phyloP scores from a whole-genome alignment of 2,888 invertebrate species.

The Pogonocherus hispidulus region DNA sequence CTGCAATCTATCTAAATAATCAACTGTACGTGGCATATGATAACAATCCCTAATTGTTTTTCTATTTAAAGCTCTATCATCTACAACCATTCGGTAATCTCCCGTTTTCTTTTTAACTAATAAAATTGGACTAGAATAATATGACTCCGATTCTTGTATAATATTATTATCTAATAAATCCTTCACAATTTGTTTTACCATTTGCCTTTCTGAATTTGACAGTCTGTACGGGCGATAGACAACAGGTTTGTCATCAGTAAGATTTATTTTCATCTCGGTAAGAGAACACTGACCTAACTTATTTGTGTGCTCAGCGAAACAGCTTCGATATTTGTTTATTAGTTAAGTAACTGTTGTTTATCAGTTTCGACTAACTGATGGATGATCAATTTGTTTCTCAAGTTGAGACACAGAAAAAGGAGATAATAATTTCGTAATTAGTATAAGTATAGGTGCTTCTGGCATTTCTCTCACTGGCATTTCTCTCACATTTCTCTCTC shows the following conservation, averaged over 20 bases:
- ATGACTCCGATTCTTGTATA: not conserved
- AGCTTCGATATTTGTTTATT: not conserved
- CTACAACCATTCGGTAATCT: not conserved
- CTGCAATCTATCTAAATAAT: not conserved
- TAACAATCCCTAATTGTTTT: not conserved
- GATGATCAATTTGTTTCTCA: not conserved
- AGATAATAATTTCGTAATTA: not conserved
- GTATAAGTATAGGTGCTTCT: not conserved
- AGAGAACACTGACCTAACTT: not conserved
- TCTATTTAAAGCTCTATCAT: not conserved
- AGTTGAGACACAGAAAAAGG: not conserved
- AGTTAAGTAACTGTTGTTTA: not conserved
- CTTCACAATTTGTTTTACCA: not conserved
- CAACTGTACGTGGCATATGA: not conserved
- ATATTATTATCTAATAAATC: not conserved
- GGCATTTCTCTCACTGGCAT: too few species aligned
- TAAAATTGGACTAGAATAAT: not conserved
- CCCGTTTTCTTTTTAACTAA: not conserved
- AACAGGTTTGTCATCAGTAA: constrained; percentile 3
- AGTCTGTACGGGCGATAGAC: constrained; percentile 10
- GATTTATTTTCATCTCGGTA: not conserved
- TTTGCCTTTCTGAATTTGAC: constrained; percentile 2
- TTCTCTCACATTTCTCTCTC: too few species aligned
- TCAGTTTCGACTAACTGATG: too few species aligned
- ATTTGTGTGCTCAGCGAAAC: not conserved